Evolutionary conservation across 2,113 vertebrate species (phyloP), one percentile per base, ranked within the genome.

Genomic region (Camelus dromedarius): DNA sequence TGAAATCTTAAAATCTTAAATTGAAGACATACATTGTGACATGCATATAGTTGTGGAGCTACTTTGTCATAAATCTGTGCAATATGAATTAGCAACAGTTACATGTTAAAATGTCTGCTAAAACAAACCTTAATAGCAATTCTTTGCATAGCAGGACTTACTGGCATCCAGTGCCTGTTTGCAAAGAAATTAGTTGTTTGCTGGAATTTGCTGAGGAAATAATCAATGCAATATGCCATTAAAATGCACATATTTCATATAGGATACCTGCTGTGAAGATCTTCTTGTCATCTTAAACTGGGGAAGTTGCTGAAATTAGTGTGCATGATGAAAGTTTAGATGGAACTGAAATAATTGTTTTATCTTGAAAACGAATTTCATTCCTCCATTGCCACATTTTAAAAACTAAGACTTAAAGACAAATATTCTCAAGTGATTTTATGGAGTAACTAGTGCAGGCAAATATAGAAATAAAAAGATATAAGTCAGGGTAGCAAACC

Each of bases 1-100:
- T 62, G 18, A 66, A 60, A 93, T 85, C 26, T 83, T 84, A 77
- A 83, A 91, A 54, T 79, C 85, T 88, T 88, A 26, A 92, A 5
- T 10, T 89, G 20, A 80, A 91, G 8, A 35, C 13, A 64, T 46
- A 60, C 8, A 64, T n/a, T 62, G 30, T 24, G 54, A 35, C 2
- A 26, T 91, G 24, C 48, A 64, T 72, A 56, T 1, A 82, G 6
- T 75, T 93, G 76, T 22, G 12, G 20, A 91, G n/a, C 12, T 75
- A 5, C 6, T 62, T 95, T 90, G n/a, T 80, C 30, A 26, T 52
- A 26, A 80, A 30, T 32, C 14, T 77, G 22, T 50, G 52, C 42
- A 58, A 86, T 30, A 12, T 90, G 46, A 64, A 48, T 86, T 32
- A 28, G n/a, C 8, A 30, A 62, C 35, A 82, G 18, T 77, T 70